Evolutionary conservation across 2,113 vertebrate genomes (phyloP), one percentile per base, ranked within the genome.

Genomic region (Eurypyga helias): DNA sequence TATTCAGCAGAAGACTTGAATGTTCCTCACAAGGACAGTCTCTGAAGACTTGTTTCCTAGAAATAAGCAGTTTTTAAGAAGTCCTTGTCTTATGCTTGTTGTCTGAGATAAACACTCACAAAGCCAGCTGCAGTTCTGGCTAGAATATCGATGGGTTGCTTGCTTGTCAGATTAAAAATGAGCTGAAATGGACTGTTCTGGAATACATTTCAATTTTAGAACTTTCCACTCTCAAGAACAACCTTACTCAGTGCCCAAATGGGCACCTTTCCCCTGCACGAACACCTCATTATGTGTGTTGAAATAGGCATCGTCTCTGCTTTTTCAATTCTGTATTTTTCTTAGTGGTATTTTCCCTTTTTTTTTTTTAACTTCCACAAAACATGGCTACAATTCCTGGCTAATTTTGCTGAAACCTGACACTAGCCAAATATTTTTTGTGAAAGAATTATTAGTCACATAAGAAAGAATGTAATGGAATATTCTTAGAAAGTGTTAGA

Each of bases 401-500:
- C 72, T 83, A n/a, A 65, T 92, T 96, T 55, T 75, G 65, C 83
- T 92, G 83, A 33, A 94, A 92, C 7, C 0, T 17, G 48, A 92
- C 66, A 23, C 80, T 52, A 17, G 57, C 48, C 83, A 95, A 94
- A 79, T 97, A 76, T 89, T 96, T 41, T 96, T 72, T 73, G 29
- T 34, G 43, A 29, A 34, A 60, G 78, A 38, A 64, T 71, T 51
- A 51, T 86, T 89, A 92, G 83, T 94, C 94, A 86, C 2, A 4
- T 64, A 31, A 88, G 75, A 25, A 92, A 29, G 57, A 87, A 91
- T 51, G 88, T 45, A 33, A 81, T 31, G 31, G 43, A 91, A 48
- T 95, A 93, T 95, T 97, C 94, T 94, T 97, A 94, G 97, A 97
- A 97, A 97, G 97, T 78, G 72, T 89, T 75, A 41, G 28, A 71